These are phyloP conservation scores for Parnassius orleans DNA, from an alignment of 2,888 invertebrate genomes.

Conservation along the genomic window DNA sequence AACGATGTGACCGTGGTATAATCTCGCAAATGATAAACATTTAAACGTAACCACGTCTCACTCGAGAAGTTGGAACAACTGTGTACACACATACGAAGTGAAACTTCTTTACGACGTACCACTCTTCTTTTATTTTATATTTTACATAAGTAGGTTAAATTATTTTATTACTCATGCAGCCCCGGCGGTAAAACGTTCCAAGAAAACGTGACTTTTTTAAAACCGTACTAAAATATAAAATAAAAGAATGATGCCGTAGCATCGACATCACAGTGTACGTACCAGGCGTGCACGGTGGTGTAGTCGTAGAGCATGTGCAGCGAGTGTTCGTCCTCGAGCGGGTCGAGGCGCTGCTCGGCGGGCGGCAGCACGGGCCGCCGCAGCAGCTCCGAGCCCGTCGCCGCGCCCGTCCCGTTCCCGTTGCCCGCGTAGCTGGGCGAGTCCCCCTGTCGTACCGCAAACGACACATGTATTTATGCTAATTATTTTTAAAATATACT, in stretches of 20 bases:
- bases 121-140: too few species aligned
- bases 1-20: slow-evolving; percentile 42
- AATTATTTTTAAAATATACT: not conserved
- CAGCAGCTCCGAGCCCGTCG: slow-evolving; percentile 55
- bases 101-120: too few species aligned
- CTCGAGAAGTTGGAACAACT: too few species aligned
- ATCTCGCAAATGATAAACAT: slow-evolving; percentile 38
- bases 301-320: slow-evolving; percentile 94
- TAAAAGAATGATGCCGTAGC: too few species aligned
- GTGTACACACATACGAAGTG: too few species aligned
- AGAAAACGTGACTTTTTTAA: too few species aligned
- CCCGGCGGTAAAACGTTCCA: too few species aligned
- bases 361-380: slow-evolving; percentile 90
- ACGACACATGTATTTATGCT: slow-evolving; percentile 5
- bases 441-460: slow-evolving; percentile 34
- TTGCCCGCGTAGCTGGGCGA: slow-evolving; percentile 37
- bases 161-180: too few species aligned
- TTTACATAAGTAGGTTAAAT: too few species aligned
- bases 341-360: slow-evolving; percentile 88
- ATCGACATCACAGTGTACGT: slow-evolving; percentile 46
- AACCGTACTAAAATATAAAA: too few species aligned
- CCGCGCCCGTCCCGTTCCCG: slow-evolving; percentile 36
- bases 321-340: slow-evolving; percentile 90
- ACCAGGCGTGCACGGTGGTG: slow-evolving; percentile 91
- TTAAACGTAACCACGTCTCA: too few species aligned